These are phyloP conservation scores for Nephila pilipes DNA, from an alignment of 1,140 invertebrate genomes.

Conservation along the genomic window DNA sequence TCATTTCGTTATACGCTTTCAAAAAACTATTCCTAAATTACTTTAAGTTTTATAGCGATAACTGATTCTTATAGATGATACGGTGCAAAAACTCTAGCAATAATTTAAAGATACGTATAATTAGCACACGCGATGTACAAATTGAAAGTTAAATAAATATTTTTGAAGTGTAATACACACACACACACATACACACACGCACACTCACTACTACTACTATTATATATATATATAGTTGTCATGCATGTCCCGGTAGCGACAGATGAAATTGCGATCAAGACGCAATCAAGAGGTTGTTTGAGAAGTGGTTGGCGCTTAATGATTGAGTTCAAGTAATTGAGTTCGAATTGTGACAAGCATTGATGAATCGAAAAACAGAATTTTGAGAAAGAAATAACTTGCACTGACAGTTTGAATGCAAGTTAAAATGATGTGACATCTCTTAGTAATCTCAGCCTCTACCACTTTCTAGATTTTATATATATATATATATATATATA, in stretches of 20 bases:
- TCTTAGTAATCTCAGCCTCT: background rate
- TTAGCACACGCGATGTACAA: background rate
- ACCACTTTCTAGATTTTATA: too few relatives aligned
- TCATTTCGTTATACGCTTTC: too few relatives aligned
- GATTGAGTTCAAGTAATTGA: background rate
- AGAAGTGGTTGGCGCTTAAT: background rate
- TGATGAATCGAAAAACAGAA: background rate
- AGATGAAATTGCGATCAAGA: background rate
- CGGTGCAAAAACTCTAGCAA: too few relatives aligned
- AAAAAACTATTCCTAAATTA: too few relatives aligned
- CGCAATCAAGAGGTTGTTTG: background rate
- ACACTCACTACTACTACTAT: too few relatives aligned
- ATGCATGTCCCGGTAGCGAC: background rate
- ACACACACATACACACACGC: too few relatives aligned
- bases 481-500: too few relatives aligned
- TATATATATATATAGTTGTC: background rate
- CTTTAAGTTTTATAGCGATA: too few relatives aligned
- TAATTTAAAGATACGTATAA: background rate
- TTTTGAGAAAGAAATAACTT: slow-evolving; percentile 4
- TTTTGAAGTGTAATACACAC: background rate
- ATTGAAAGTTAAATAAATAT: background rate
- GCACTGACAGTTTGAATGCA: background rate
- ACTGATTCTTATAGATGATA: too few relatives aligned
- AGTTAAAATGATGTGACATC: background rate
- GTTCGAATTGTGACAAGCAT: background rate